Evolutionary conservation across 2,888 invertebrate species (phyloP).

Genomic region (Alloscopus bannaensis): DNA sequence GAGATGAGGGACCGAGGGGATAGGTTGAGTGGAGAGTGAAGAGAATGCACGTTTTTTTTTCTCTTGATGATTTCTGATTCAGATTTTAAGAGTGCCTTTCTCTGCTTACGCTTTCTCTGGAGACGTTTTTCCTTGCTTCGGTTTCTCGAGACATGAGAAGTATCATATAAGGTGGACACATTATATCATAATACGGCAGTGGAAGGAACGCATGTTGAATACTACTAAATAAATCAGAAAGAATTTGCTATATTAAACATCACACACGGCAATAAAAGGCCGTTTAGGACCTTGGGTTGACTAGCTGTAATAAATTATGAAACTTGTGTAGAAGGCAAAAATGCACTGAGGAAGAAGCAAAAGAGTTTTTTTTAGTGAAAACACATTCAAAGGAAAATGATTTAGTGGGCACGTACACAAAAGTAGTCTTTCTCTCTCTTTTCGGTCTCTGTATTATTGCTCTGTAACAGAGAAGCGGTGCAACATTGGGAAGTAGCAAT

Average conservation of each 20-base stretch:
- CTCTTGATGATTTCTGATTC: conserved; percentile 24
- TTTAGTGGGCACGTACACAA: conserved; percentile 33
- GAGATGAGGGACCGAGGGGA: no score
- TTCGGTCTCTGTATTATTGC: background rate
- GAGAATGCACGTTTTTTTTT: conserved; percentile 7
- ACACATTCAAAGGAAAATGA: conserved; percentile 45
- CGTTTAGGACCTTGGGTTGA: conserved; percentile 60
- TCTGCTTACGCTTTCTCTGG: background rate
- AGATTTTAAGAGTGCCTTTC: background rate
- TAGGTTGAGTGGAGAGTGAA: no score
- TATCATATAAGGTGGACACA: background rate
- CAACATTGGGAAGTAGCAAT: conserved; percentile 8
- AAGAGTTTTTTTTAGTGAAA: conserved; percentile 18
- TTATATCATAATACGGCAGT: background rate
- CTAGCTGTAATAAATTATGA: conserved; percentile 59
- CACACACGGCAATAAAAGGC: conserved; percentile 58
- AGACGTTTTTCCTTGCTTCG: background rate
- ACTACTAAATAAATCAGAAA: conserved; percentile 61
- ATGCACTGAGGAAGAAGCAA: background rate
- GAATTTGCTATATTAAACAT: conserved; percentile 63
- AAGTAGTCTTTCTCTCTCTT: background rate
- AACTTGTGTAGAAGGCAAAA: conserved; percentile 45
- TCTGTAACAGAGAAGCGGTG: no score
- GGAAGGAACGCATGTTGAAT: conserved; percentile 46
- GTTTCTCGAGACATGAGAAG: background rate